Evolutionary conservation across 2,888 invertebrate genomes (phyloP).

Genomic region (Cyrtodaria siliqua): DNA sequence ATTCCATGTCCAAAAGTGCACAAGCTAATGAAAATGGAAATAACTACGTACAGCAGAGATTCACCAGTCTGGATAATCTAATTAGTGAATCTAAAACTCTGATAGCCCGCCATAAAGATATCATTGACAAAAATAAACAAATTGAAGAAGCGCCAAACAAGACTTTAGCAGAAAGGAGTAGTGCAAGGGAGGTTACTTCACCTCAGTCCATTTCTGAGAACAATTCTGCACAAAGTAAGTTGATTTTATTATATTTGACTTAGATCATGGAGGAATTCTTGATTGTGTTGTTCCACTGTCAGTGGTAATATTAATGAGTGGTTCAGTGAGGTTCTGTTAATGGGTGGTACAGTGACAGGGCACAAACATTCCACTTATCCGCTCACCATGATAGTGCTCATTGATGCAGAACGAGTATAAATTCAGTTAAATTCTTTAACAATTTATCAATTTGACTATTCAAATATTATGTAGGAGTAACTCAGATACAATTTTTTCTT

Average conservation of each 20-base stretch:
- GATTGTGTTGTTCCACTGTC: no score
- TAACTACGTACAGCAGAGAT: slow-evolving; percentile 64
- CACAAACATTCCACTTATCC: no score
- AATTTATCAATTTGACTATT: no score
- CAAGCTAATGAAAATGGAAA: slow-evolving; percentile 34
- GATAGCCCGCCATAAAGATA: slow-evolving; percentile 68
- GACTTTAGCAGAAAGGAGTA: slow-evolving; percentile 7
- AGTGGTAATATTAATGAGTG: no score
- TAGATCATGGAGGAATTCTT: no score
- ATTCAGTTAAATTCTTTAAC: no score
- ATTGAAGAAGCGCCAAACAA: slow-evolving; percentile 26
- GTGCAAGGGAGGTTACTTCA: slow-evolving; percentile 6
- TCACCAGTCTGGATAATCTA: slow-evolving; percentile 68
- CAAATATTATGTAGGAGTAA: no score
- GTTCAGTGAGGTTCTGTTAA: no score
- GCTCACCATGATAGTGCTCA: neutral
- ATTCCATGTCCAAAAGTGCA: neutral
- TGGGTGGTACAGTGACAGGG: no score
- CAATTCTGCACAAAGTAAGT: neutral
- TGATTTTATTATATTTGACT: no score
- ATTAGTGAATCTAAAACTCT: slow-evolving; percentile 70
- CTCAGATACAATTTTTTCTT: no score
- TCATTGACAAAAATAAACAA: slow-evolving; percentile 68
- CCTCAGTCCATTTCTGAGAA: slow-evolving; percentile 6
- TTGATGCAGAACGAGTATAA: no score